phyloP scores from a whole-genome alignment of 2,113 vertebrate species.

The Salvator merianae region DNA sequence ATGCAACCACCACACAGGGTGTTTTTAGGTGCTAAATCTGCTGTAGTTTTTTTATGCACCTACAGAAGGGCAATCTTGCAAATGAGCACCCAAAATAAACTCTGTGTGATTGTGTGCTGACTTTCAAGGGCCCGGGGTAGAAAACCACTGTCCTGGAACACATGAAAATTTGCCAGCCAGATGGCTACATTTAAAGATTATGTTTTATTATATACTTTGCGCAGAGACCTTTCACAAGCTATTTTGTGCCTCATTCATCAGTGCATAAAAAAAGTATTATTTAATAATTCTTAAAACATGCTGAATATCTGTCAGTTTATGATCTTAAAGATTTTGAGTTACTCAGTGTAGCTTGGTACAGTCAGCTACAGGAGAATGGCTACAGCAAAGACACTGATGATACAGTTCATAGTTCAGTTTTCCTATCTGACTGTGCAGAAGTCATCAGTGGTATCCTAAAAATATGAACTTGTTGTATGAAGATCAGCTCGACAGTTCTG shows the following conservation, averaged over 20 bases:
- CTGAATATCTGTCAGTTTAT: conserved; percentile 49
- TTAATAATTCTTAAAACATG: conserved; percentile 54
- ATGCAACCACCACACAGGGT: no score
- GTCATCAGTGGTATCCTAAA: no score
- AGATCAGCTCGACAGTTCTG: no score
- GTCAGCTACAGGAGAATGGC: conserved; percentile 81
- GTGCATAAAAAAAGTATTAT: conserved; percentile 52
- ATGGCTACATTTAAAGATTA: conserved; percentile 51
- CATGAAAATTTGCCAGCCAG: conserved; percentile 27
- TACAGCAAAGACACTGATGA: conserved; percentile 92
- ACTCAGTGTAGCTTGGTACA: conserved; percentile 42
- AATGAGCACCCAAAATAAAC: no score
- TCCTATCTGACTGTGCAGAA: no score
- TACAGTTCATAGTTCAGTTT: conserved; percentile 76
- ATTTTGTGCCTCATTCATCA: conserved; percentile 51
- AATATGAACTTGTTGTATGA: no score
- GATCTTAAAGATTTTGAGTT: conserved; percentile 66
- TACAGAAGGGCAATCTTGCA: no score
- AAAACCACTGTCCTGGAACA: background rate
- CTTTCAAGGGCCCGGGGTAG: no score
- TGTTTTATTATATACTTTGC: conserved; percentile 52
- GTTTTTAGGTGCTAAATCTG: no score
- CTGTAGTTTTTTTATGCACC: no score
- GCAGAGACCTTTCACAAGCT: conserved; percentile 56
- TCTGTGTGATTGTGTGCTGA: no score